Evolutionary conservation across 2,888 invertebrate genomes (phyloP).

Genomic region (Cheilosia grossa): DNA sequence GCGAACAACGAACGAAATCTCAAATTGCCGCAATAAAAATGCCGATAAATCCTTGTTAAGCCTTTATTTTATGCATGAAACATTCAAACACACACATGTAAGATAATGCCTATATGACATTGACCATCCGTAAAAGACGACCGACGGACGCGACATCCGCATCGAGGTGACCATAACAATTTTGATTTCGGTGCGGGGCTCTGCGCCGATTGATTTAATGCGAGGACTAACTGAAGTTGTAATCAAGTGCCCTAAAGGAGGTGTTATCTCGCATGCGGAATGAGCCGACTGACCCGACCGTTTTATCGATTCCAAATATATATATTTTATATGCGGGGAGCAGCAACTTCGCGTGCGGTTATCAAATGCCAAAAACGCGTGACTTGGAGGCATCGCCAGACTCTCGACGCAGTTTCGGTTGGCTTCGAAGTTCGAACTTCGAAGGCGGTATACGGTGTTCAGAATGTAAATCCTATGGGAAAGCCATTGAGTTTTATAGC

Average conservation of each 20-base stretch:
- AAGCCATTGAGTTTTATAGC: conserved; percentile 55
- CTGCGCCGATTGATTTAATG: conserved; percentile 68
- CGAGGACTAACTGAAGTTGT: conserved; percentile 64
- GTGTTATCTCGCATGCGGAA: conserved; percentile 63
- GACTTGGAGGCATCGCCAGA: conserved; percentile 57
- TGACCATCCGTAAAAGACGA: conserved; percentile 30
- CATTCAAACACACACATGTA: conserved; percentile 18
- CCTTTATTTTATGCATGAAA: conserved; percentile 69
- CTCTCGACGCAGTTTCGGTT: conserved; percentile 17
- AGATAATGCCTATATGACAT: conserved; percentile 37
- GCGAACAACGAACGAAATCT: conserved; percentile 56
- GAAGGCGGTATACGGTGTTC: conserved; percentile 19
- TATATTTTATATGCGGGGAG: neutral
- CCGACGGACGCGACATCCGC: conserved; percentile 4
- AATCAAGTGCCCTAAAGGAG: conserved; percentile 66
- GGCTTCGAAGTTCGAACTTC: neutral
- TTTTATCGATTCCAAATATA: conserved; percentile 54
- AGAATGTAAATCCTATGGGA: conserved; percentile 50
- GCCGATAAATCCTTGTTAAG: conserved; percentile 72
- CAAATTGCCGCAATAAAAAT: conserved; percentile 69
- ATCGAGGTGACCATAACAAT: conserved; percentile 61
- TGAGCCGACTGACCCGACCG: conserved; percentile 26
- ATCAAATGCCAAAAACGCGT: conserved; percentile 71
- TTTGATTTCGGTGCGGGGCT: conserved; percentile 29
- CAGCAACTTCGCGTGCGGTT: conserved; percentile 22